Percentiles rank a stretch among this genome's conserved stretches.
These are phyloP conservation scores for Aleiodes testaceus DNA, from an alignment of 2,888 invertebrate species.

Conservation along the genomic window DNA sequence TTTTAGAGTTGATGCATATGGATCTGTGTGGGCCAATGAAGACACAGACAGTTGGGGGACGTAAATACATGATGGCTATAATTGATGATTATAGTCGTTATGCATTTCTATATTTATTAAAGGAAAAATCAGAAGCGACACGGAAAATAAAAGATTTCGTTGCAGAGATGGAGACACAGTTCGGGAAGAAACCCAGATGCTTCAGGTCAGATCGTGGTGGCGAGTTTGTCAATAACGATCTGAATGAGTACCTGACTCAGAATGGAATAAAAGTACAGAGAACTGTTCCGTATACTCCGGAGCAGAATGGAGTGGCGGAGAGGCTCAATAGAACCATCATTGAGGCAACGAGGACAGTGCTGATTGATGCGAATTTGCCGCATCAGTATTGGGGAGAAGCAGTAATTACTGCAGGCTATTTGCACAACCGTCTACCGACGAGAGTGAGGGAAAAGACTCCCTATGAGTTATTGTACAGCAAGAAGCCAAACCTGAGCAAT, in stretches of 20 bases:
- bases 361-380: constrained; percentile 54
- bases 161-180: constrained; percentile 38
- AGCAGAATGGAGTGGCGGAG: constrained; percentile 58
- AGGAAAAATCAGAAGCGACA: constrained; percentile 37
- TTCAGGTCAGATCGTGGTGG: constrained; percentile 54
- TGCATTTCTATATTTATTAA: constrained; percentile 13
- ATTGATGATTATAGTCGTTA: constrained; percentile 34
- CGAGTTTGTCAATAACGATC: constrained; percentile 57
- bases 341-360: constrained; percentile 57
- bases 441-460: constrained; percentile 39
- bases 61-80: constrained; percentile 17
- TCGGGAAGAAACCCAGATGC: constrained; percentile 49
- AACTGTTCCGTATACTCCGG: constrained; percentile 54
- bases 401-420: constrained; percentile 53
- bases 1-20: constrained; percentile 41
- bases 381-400: constrained; percentile 60
- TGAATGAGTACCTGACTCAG: constrained; percentile 51
- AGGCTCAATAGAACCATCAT: constrained; percentile 55
- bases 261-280: constrained; percentile 55
- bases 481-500: constrained; percentile 41
- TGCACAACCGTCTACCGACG: constrained; percentile 53
- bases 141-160: constrained; percentile 53
- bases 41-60: constrained; percentile 12
- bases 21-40: constrained; percentile 36
- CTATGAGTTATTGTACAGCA: constrained; percentile 38